A percentile compares a stretch with the other conserved stretches of the same genome.
These are phyloP conservation scores for Cranoglanis bouderius DNA, from an alignment of 2,113 vertebrate genomes.

Conservation along the genomic window DNA sequence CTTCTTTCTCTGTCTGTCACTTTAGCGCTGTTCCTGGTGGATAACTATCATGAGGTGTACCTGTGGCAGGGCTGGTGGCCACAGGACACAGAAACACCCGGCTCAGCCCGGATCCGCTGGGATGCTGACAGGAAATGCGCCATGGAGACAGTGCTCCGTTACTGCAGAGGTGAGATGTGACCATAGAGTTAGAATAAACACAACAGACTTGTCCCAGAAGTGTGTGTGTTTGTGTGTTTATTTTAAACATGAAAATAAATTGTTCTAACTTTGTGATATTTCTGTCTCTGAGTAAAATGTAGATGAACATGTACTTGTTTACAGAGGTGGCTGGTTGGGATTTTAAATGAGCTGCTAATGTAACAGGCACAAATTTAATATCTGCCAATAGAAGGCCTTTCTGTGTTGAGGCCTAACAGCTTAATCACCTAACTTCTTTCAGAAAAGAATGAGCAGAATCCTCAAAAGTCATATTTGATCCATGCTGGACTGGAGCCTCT, in stretches of 20 bases:
- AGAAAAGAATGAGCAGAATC: constrained; percentile 92
- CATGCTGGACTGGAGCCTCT: constrained; percentile 94
- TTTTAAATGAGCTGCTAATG: not conserved
- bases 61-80: constrained; percentile 99
- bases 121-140: constrained; percentile 92
- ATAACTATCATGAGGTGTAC: constrained; percentile 98
- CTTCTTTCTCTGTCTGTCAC: not conserved
- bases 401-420: not conserved
- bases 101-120: constrained; percentile 95
- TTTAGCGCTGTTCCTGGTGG: constrained; percentile 92
- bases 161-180: constrained; percentile 87
- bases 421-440: constrained; percentile 23
- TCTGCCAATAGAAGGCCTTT: not conserved
- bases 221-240: not conserved
- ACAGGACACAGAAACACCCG: constrained; percentile 86
- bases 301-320: not conserved
- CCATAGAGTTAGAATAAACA: not conserved
- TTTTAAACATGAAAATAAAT: not conserved
- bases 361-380: not conserved
- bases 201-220: not conserved
- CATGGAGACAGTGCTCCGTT: constrained; percentile 95
- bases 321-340: not conserved
- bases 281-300: not conserved
- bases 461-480: constrained; percentile 93
- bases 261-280: not conserved